A percentile compares a stretch with the other conserved stretches of the same genome.
phyloP scores from a whole-genome alignment of 1,140 invertebrate species.

The Cydia amplana region DNA sequence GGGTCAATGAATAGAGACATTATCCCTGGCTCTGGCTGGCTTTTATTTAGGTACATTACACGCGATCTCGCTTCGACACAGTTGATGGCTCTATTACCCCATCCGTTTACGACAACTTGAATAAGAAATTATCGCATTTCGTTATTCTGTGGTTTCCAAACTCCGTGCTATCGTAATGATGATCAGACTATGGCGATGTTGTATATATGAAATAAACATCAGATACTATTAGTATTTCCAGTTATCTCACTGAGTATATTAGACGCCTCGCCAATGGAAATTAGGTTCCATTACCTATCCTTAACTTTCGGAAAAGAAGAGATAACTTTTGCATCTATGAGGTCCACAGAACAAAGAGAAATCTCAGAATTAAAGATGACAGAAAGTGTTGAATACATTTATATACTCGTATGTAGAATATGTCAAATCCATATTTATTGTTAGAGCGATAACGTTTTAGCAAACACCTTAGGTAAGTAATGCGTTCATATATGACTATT shows the following conservation, averaged over 20 bases:
- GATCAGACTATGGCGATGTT: no score
- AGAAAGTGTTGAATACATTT: no score
- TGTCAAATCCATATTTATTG: not conserved
- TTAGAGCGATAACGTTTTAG: not conserved
- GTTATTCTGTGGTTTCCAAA: slow-evolving; percentile 10
- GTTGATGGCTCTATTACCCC: slow-evolving; percentile 26
- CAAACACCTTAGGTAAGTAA: not conserved
- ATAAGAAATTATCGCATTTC: slow-evolving; percentile 18
- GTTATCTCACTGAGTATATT: no score
- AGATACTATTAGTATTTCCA: no score
- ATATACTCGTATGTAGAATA: not conserved
- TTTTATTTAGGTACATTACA: slow-evolving; percentile 23
- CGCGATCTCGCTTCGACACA: slow-evolving; percentile 18
- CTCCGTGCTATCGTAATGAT: not conserved
- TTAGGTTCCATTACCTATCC: no score
- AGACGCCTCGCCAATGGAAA: no score
- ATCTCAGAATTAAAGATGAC: no score
- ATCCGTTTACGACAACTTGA: slow-evolving; percentile 16
- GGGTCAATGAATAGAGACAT: slow-evolving; percentile 25
- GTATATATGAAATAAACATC: no score
- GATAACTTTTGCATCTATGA: no score
- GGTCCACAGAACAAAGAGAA: no score
- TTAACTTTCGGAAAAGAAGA: no score
- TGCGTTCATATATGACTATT: not conserved
- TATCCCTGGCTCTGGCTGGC: not conserved